Base-by-base conservation (phyloP, 1,140 invertebrate genomes). In the Drosophila kurseongensis region DNA sequence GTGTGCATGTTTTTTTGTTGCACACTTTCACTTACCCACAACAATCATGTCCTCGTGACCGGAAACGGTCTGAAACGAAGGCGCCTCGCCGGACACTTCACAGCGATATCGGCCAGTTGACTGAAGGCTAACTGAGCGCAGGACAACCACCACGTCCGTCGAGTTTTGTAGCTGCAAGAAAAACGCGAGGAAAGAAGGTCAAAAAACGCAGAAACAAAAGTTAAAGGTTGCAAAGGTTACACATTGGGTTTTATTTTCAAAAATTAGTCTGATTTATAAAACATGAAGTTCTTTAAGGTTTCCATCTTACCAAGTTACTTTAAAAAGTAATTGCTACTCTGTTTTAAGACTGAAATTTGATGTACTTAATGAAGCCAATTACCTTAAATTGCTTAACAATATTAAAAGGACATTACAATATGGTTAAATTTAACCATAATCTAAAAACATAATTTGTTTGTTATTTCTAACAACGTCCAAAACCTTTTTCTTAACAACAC, bases 41-140 rank as follows among this genome's bases (percentile, higher is more conserved):
- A 96, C 95, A 76, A 94, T 93, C 95, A 96, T 96, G 89, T 95
- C 94, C 77, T 95, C 94, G 83, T 95, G 95, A 84, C 96, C 95
- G 59, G 95, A 95, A 74, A 96, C 95, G 48, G 96, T 96, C 92
- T 95, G 95, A 91, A 96, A 96, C 67, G 94, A 95, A 42, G 95
- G 95, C 48, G 95, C 96, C 92, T 97, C 96, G 16, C 95, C 96
- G 14, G 96, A 96, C 69, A 97, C 95, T 92, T 97, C 96, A 88
- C 96, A 97, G 82, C 95, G 94, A 93, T 96, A 97, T 57, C 94
- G 93, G 57, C 96, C 96, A 50, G 94, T 94, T 67, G 95, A 95
- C 80, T 95, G 93, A 59, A 96, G 92, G 78, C 95, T 95, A 59
- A 97, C 94, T 57, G 94, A 94, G 75, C 93, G 93, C 52, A 97